Percentiles rank a stretch among this genome's conserved stretches.
Conservation (phyloP, 2,113 vertebrate genomes). For the Puma concolor region DNA sequence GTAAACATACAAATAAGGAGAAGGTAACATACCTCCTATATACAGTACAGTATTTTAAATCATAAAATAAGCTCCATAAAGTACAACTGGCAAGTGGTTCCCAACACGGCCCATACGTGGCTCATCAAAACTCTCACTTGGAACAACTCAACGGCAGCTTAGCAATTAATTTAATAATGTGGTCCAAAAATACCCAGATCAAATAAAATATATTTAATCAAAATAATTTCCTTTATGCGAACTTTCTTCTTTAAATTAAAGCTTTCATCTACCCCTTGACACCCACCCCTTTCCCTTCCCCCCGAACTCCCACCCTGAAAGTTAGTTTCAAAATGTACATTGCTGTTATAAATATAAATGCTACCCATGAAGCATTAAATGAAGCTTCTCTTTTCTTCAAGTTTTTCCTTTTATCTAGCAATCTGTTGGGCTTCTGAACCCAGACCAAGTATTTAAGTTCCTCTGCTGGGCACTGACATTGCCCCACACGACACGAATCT, state of each 20-base stretch:
- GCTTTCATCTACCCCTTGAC: constrained; percentile 83
- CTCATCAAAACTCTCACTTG: constrained; percentile 85
- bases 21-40: constrained; percentile 90
- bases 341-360: constrained; percentile 88
- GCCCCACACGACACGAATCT: constrained; percentile 45
- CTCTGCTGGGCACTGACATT: constrained; percentile 68
- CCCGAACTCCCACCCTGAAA: constrained; percentile 69
- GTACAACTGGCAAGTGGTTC: constrained; percentile 88
- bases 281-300: background rate
- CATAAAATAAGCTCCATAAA: constrained; percentile 89
- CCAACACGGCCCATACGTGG: constrained; percentile 83
- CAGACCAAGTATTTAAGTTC: constrained; percentile 63
- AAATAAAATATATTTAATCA: constrained; percentile 90
- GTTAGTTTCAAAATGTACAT: constrained; percentile 85
- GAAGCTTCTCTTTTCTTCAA: constrained; percentile 85
- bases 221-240: constrained; percentile 89
- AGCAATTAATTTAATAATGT: constrained; percentile 86
- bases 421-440: constrained; percentile 80
- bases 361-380: constrained; percentile 86
- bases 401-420: constrained; percentile 83
- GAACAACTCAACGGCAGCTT: constrained; percentile 84
- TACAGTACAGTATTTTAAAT: constrained; percentile 95
- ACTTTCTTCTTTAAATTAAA: constrained; percentile 89
- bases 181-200: constrained; percentile 91
- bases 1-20: constrained; percentile 95